Evolutionary conservation across 2,113 vertebrate genomes (phyloP).

Genomic region (Sinocyclocheilus anophthalmus): DNA sequence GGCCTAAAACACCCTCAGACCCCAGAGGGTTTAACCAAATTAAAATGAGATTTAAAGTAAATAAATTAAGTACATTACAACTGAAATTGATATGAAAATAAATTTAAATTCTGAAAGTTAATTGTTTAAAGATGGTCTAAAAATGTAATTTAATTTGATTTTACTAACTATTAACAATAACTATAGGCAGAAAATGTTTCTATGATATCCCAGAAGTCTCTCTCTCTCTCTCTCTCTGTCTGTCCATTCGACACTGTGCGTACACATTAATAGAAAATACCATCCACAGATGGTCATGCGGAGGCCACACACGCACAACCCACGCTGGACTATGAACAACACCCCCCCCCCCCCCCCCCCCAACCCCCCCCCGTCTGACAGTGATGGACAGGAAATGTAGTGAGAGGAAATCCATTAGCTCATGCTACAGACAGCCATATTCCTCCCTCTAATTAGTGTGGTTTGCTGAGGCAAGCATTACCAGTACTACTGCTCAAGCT

Average conservation of each 20-base stretch:
- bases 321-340: no score
- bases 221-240: slow-evolving; percentile 17
- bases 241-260: slow-evolving; percentile 5
- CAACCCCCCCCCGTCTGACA: no score
- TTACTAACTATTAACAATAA: background rate
- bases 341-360: no score
- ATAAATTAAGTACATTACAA: background rate
- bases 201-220: background rate
- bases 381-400: slow-evolving; percentile 7
- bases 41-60: background rate
- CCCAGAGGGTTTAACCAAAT: no score
- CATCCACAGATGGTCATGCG: slow-evolving; percentile 21
- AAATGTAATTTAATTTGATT: background rate
- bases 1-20: no score
- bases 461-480: background rate
- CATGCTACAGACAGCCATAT: slow-evolving; percentile 12
- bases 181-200: background rate
- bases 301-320: background rate
- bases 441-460: background rate
- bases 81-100: background rate
- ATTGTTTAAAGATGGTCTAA: background rate
- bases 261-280: slow-evolving; percentile 8
- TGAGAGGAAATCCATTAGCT: slow-evolving; percentile 33
- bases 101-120: background rate
- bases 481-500: background rate